phyloP scores from a whole-genome alignment of 2,797 vertebrate genomes.

The Bucorvus abyssinicus region DNA sequence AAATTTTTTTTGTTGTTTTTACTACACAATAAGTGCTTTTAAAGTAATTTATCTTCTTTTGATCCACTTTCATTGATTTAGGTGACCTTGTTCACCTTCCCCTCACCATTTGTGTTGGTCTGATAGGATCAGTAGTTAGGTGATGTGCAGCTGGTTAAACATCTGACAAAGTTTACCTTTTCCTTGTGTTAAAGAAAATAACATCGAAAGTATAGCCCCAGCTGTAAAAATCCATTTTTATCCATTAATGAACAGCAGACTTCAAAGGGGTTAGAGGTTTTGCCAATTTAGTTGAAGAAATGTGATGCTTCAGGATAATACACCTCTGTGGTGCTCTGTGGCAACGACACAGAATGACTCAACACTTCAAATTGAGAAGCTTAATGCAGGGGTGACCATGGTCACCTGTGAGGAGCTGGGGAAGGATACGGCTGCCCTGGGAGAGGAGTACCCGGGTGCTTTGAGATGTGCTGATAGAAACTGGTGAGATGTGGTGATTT shows the following conservation, averaged over 20 bases:
- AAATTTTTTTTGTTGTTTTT: background rate
- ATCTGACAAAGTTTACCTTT: background rate
- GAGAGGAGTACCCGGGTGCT: too few species aligned
- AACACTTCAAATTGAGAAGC: background rate
- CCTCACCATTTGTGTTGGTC: background rate
- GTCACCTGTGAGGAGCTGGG: too few species aligned
- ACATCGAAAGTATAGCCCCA: background rate
- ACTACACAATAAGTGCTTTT: background rate
- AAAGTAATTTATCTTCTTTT: background rate
- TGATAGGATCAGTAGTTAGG: background rate
- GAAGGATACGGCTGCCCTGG: background rate
- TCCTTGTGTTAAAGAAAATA: background rate
- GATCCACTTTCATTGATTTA: background rate
- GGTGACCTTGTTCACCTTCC: background rate
- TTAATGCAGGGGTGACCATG: background rate
- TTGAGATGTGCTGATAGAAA: fast-evolving
- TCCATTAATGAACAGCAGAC: background rate
- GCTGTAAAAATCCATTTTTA: background rate
- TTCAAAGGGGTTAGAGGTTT: background rate
- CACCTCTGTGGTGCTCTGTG: background rate
- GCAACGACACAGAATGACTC: background rate
- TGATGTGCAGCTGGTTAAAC: background rate
- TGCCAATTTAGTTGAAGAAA: background rate
- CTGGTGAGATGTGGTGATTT: background rate
- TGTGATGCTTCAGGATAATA: background rate